Conservation (phyloP, 1,140 invertebrate genomes). For the Drosophila serrata region DNA sequence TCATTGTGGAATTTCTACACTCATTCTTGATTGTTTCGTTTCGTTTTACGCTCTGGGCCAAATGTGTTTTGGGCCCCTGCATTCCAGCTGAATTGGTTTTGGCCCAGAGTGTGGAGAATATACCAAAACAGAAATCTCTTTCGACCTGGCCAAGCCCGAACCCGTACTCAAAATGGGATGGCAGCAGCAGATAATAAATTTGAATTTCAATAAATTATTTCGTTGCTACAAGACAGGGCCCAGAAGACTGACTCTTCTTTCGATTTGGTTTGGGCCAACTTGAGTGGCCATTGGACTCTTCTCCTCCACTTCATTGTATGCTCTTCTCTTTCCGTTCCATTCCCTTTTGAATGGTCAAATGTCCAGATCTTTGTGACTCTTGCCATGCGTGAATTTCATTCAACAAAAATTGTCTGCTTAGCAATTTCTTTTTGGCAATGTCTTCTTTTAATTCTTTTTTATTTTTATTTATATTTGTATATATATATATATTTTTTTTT, state of each 20-base stretch:
- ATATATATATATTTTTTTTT: constrained; percentile 5
- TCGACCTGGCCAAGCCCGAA: constrained; percentile 54
- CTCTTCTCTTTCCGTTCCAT: constrained; percentile 1
- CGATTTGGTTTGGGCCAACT: constrained; percentile 27
- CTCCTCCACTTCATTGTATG: constrained; percentile 46
- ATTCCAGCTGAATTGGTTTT: constrained; percentile 79
- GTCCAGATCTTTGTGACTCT: constrained; percentile 33
- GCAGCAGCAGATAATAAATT: constrained; percentile 70
- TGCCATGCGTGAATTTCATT: constrained; percentile 76
- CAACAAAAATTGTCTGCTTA: constrained; percentile 69
- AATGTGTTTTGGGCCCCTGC: constrained; percentile 63
- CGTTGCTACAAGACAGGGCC: constrained; percentile 70
- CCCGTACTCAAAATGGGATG: constrained; percentile 18
- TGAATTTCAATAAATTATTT: constrained; percentile 84
- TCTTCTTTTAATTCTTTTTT: constrained; percentile 11
- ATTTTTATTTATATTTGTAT: constrained; percentile 7
- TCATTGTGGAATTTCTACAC: constrained; percentile 83
- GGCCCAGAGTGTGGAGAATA: constrained; percentile 19
- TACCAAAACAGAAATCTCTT: constrained; percentile 30
- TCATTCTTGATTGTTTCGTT: constrained; percentile 84
- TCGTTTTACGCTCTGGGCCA: constrained; percentile 81
- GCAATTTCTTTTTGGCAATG: constrained; percentile 75
- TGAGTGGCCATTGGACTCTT: not conserved
- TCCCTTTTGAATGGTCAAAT: constrained; percentile 46
- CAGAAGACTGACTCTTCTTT: constrained; percentile 18